Evolutionary conservation across 2,888 invertebrate species (phyloP), one percentile per base, ranked within the genome.

Genomic region (Allacma fusca): DNA sequence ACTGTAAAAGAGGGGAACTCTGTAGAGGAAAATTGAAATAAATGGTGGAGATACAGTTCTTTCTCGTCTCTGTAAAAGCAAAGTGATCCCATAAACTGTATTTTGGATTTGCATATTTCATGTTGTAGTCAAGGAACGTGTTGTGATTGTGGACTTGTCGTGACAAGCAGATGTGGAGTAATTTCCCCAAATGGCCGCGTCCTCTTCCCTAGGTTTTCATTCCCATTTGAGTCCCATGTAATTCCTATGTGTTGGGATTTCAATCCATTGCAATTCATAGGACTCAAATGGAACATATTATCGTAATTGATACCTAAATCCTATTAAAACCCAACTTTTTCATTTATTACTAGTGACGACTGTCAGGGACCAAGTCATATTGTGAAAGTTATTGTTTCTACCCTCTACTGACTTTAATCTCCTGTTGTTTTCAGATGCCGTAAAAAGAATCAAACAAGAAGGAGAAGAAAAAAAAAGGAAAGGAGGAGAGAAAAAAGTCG

Each of bases 31-130:
- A 13, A 40, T 50, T 50, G 50, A 50, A 50, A 50, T 50, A 50
- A 50, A 50, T 50, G 50, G 16, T 5, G 19, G n/a, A 50, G 50
- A 19, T 50, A n/a, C 2, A 1, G 19, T 50, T 50, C 7, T 9
- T 9, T 1, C 50, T 50, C 19, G 19, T 50, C 50, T 34, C 5
- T 34, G 34, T 34, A 34, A 34, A 34, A 34, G 34, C 9, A 9
- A 12, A 12, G 50, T 1, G 50, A 50, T 13, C n/a, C 19, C 50
- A 16, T 50, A 50, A 50, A 50, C 50, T 50, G 50, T 16, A 50
- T 50, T 50, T 40, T 50, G 50, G 50, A 5, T 50, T 50, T 50
- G 50, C 50, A 50, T 50, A n/a, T 50, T 50, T 50, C 50, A 50
- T 50, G 50, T 19, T n/a, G 50, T 16, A 50, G 2, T 4, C 50